A percentile compares a stretch with the other conserved stretches of the same genome.
These are phyloP conservation scores for Mormyrus proboscirostris DNA, from an alignment of 2,797 vertebrate genomes.

Conservation along the genomic window DNA sequence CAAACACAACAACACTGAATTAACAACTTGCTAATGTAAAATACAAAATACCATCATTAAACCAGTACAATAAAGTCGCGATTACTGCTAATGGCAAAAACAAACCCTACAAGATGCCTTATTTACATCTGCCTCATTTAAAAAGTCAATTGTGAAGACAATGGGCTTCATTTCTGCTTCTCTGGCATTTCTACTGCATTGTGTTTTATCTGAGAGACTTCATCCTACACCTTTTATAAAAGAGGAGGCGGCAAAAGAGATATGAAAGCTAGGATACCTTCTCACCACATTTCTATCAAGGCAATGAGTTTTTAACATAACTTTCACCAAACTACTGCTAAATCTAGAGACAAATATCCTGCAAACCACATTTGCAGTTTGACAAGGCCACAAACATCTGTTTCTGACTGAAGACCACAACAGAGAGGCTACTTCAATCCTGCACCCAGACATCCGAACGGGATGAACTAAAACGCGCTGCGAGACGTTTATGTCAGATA, in stretches of 20 bases:
- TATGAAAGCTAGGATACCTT: not conserved
- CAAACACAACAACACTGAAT: not conserved
- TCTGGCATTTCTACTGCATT: not conserved
- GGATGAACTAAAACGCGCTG: not conserved
- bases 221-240: not conserved
- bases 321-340: not conserved
- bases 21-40: not conserved
- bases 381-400: not conserved
- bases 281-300: not conserved
- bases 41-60: not conserved
- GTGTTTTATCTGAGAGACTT: not conserved
- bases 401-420: not conserved
- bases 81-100: not conserved
- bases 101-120: not conserved
- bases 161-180: not conserved
- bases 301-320: not conserved
- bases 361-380: not conserved
- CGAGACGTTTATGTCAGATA: not conserved
- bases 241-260: not conserved
- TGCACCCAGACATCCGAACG: not conserved
- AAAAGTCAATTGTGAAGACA: not conserved
- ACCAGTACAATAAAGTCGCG: not conserved
- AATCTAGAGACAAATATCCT: not conserved
- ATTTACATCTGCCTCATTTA: not conserved
- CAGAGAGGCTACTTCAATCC: not conserved